Evolutionary conservation across 2,888 invertebrate species (phyloP).

Genomic region (Antheraea assamensis): DNA sequence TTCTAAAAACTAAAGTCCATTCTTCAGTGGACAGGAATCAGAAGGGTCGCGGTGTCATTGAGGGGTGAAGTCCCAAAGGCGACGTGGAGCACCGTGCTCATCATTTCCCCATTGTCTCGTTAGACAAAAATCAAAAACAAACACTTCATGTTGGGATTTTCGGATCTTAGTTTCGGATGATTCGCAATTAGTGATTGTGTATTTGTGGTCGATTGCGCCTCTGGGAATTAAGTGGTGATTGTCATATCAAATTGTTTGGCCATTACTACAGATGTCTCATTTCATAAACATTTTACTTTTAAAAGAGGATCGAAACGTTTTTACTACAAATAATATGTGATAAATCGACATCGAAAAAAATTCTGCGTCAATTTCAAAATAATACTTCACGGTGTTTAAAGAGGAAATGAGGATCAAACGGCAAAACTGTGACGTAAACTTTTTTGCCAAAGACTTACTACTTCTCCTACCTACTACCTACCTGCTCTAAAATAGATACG

Average conservation of each 20-base stretch:
- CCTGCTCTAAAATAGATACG: no score
- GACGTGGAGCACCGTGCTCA: constrained; percentile 75
- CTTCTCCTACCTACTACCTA: no score
- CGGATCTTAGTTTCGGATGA: constrained; percentile 72
- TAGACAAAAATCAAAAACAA: constrained; percentile 83
- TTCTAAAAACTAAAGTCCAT: constrained; percentile 49
- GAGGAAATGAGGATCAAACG: no score
- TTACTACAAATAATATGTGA: neutral
- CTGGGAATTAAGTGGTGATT: constrained; percentile 41
- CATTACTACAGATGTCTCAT: constrained; percentile 1
- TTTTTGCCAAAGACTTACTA: no score
- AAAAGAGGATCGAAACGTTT: neutral
- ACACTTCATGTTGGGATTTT: constrained; percentile 75
- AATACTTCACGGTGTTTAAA: no score
- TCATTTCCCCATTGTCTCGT: constrained; percentile 83
- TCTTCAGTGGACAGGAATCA: constrained; percentile 39
- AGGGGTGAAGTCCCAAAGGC: constrained; percentile 79
- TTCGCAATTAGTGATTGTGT: constrained; percentile 65
- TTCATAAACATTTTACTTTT: neutral
- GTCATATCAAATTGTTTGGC: neutral
- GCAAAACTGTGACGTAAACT: no score
- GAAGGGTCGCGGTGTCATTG: constrained; percentile 60
- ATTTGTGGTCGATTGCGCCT: constrained; percentile 63
- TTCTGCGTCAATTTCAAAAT: no score
- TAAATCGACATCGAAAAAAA: neutral